These are phyloP conservation scores for Rhaphigaster nebulosa DNA, from an alignment of 2,888 invertebrate species.

Conservation along the genomic window DNA sequence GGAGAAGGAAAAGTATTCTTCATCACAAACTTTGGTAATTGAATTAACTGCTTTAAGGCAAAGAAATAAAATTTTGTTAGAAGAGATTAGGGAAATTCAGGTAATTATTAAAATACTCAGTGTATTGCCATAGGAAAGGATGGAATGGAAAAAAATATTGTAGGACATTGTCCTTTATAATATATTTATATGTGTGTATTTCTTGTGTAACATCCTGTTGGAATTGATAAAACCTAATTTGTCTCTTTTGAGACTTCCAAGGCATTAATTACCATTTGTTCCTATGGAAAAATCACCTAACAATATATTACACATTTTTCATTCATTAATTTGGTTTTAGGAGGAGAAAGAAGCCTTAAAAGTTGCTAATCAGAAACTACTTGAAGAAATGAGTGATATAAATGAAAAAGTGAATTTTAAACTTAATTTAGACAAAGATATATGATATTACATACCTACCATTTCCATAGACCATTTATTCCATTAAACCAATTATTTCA, in stretches of 20 bases:
- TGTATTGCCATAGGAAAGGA: neutral
- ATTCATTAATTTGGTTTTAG: neutral
- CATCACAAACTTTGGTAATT: constrained; percentile 11
- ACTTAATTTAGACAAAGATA: constrained; percentile 23
- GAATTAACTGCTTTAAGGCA: constrained; percentile 50
- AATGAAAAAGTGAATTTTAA: constrained; percentile 36
- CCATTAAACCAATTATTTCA: neutral
- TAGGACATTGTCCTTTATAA: too few relatives aligned
- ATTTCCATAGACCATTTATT: neutral
- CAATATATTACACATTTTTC: neutral
- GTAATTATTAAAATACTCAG: neutral
- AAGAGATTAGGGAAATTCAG: constrained; percentile 54
- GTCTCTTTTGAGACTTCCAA: neutral
- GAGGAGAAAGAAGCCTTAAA: constrained; percentile 48
- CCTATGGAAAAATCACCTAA: too few relatives aligned
- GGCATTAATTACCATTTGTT: neutral
- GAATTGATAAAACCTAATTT: neutral
- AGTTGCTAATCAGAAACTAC: constrained; percentile 45
- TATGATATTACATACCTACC: neutral
- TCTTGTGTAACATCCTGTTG: too few relatives aligned
- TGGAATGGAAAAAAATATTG: neutral
- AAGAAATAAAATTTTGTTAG: constrained; percentile 42
- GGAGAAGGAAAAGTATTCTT: constrained; percentile 43
- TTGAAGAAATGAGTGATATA: constrained; percentile 46
- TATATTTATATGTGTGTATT: neutral